These are phyloP conservation scores for Zoanthus solanderi DNA, from an alignment of 92 coral and sea anemone genomes.

Conservation along the genomic window DNA sequence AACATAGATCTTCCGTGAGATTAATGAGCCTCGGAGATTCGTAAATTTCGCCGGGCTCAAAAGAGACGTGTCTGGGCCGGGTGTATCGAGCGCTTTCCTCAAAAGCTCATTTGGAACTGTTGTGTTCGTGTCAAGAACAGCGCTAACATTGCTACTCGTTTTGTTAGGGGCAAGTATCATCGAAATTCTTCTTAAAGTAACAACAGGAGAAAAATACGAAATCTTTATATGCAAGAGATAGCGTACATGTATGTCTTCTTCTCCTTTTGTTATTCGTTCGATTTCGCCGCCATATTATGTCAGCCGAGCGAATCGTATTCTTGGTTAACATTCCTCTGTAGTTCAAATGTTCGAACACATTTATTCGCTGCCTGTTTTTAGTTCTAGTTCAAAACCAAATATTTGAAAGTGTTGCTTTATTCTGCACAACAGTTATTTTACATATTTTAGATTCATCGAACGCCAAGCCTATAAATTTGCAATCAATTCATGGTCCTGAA, in stretches of 20 bases:
- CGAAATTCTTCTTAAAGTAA: background rate
- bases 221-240: background rate
- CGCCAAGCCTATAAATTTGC: conserved; percentile 28
- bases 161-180: background rate
- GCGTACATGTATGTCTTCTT: background rate
- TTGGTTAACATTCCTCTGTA: conserved; percentile 40
- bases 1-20: conserved; percentile 34
- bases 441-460: conserved; percentile 31
- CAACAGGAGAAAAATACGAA: conserved; percentile 3
- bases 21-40: conserved; percentile 48
- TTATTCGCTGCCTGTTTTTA: background rate
- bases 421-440: conserved; percentile 19
- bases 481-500: conserved; percentile 11
- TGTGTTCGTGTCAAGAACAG: conserved; percentile 21
- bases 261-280: conserved; percentile 27
- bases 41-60: conserved; percentile 17
- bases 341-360: conserved; percentile 23
- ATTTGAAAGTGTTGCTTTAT: background rate
- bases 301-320: conserved; percentile 16
- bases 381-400: background rate
- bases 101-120: conserved; percentile 29
- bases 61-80: conserved; percentile 30
- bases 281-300: conserved; percentile 41
- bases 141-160: conserved; percentile 6
- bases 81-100: conserved; percentile 10